Evolutionary conservation across 2,888 invertebrate genomes (phyloP).

Genomic region (Eilema griseolum): DNA sequence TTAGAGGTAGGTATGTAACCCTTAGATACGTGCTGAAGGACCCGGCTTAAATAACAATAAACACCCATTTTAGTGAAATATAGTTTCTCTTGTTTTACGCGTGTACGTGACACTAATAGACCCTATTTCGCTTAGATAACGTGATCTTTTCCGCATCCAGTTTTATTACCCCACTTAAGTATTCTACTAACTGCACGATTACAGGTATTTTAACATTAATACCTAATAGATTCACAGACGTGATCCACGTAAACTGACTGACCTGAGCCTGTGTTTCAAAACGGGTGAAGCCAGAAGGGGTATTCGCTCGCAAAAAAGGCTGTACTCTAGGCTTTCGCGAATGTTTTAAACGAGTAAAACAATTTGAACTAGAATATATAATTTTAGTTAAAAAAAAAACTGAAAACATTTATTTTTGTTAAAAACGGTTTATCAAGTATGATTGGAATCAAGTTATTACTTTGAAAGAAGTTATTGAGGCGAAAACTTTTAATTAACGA

Average conservation of each 20-base stretch:
- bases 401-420: no score
- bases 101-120: slow-evolving; percentile 27
- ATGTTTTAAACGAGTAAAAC: no score
- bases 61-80: background rate
- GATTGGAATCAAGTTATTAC: background rate
- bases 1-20: no score
- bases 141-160: slow-evolving; percentile 24
- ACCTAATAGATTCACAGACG: slow-evolving; percentile 17
- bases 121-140: slow-evolving; percentile 18
- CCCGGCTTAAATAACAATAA: background rate
- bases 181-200: slow-evolving; percentile 27
- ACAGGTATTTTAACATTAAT: slow-evolving; percentile 22
- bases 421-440: background rate
- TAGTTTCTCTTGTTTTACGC: background rate
- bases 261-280: background rate
- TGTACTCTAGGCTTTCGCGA: no score
- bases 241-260: slow-evolving; percentile 24
- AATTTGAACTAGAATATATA: no score
- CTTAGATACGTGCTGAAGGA: background rate
- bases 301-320: no score
- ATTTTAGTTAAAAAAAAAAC: no score
- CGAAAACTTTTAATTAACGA: background rate
- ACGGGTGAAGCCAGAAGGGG: no score
- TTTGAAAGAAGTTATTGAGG: slow-evolving; percentile 7
- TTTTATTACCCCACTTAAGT: slow-evolving; percentile 26